A percentile compares a stretch with the other conserved stretches of the same genome.
Conservation (phyloP, 2,797 vertebrate genomes). For the Argentina silus region DNA sequence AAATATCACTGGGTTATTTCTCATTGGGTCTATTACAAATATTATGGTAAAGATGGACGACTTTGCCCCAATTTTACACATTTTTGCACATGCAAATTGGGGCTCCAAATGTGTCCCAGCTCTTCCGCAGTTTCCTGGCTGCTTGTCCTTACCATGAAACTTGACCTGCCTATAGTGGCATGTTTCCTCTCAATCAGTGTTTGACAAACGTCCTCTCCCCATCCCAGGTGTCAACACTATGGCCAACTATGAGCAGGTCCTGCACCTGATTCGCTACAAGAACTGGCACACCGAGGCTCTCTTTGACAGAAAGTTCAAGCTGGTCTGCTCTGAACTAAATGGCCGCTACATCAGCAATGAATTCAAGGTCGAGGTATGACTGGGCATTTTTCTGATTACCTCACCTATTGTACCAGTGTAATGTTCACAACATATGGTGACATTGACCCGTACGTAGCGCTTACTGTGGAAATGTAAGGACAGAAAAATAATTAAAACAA, state of each 20-base stretch:
- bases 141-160: neutral
- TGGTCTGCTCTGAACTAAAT: constrained; percentile 96
- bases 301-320: constrained; percentile 95
- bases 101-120: neutral
- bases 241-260: constrained; percentile 92
- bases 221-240: constrained; percentile 92
- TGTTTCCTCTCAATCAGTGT: neutral
- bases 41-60: neutral
- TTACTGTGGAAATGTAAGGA: neutral
- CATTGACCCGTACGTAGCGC: no score
- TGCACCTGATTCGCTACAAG: constrained; percentile 92
- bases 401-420: neutral
- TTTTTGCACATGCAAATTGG: neutral
- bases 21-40: no score
- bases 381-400: neutral
- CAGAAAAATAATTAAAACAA: neutral
- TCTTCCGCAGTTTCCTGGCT: neutral
- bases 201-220: constrained; percentile 14
- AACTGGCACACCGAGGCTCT: constrained; percentile 92
- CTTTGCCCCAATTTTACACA: no score
- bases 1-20: no score
- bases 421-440: neutral
- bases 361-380: constrained; percentile 93
- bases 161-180: neutral
- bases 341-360: constrained; percentile 97